These are phyloP conservation scores for Anoncus sp. DNA, from an alignment of 2,888 invertebrate species.

Conservation along the genomic window DNA sequence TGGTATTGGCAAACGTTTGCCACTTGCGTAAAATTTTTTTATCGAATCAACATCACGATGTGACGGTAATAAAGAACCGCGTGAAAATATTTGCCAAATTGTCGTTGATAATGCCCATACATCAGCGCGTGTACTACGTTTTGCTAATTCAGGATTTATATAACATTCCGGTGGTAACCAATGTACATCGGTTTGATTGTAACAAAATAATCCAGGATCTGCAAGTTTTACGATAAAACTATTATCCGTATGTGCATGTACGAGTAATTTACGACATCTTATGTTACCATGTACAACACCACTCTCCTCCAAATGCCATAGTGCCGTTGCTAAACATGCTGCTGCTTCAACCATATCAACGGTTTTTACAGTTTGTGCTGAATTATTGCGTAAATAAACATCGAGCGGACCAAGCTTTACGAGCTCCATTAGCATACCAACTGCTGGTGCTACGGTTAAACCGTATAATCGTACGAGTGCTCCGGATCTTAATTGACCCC, in stretches of 20 bases:
- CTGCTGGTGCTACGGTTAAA: slow-evolving; percentile 90
- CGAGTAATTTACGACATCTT: slow-evolving; percentile 91
- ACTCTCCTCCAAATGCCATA: slow-evolving; percentile 94
- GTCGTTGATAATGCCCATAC: slow-evolving; percentile 97
- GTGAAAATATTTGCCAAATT: slow-evolving; percentile 96
- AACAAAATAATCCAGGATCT: slow-evolving; percentile 89
- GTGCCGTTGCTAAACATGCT: slow-evolving; percentile 91
- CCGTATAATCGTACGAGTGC: slow-evolving; percentile 91
- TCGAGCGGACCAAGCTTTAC: slow-evolving; percentile 92
- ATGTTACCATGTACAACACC: slow-evolving; percentile 94
- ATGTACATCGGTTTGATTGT: slow-evolving; percentile 87
- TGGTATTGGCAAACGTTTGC: slow-evolving; percentile 88
- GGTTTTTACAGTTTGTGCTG: slow-evolving; percentile 84
- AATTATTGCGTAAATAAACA: slow-evolving; percentile 85
- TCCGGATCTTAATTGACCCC: slow-evolving; percentile 91
- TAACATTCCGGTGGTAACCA: slow-evolving; percentile 96
- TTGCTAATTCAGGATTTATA: slow-evolving; percentile 87
- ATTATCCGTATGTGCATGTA: slow-evolving; percentile 89
- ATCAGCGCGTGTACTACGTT: slow-evolving; percentile 89
- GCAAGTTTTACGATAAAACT: slow-evolving; percentile 91
- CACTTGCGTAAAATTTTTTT: slow-evolving; percentile 87
- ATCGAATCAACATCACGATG: slow-evolving; percentile 77
- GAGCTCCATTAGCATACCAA: slow-evolving; percentile 93
- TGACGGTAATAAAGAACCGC: slow-evolving; percentile 85
- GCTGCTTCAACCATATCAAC: slow-evolving; percentile 93